A percentile compares a stretch with the other conserved stretches of the same genome.
phyloP scores from a whole-genome alignment of 2,113 vertebrate species.

The Pangasianodon gigas region DNA sequence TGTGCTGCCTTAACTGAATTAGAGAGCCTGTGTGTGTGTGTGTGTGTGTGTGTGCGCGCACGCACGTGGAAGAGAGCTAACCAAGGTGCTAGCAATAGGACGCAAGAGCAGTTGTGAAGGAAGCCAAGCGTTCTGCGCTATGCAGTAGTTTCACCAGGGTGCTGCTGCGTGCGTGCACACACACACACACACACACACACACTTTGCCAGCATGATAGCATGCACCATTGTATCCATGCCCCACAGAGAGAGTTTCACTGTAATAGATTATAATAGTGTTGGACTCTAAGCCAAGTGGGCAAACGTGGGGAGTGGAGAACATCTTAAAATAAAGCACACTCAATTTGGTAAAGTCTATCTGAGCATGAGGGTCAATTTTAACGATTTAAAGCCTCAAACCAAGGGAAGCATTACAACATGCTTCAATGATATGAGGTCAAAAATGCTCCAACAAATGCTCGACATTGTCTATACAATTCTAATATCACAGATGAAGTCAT shows the following conservation, averaged over 20 bases:
- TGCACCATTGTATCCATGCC: not conserved
- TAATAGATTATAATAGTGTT: not conserved
- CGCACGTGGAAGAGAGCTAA: not conserved
- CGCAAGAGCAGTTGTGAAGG: not conserved
- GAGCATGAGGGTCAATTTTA: not conserved
- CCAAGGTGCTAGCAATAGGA: not conserved
- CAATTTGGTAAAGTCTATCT: not conserved
- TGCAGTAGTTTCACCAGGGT: not conserved
- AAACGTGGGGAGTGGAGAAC: not conserved
- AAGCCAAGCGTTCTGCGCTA: constrained; percentile 17
- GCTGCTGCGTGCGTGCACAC: not conserved
- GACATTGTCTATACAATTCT: not conserved
- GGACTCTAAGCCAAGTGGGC: not conserved
- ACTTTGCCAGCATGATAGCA: not conserved
- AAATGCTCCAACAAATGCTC: not conserved
- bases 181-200: not conserved
- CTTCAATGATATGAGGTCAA: not conserved
- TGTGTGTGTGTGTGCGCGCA: not conserved
- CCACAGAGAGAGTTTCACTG: not conserved
- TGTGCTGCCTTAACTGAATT: constrained; percentile 27
- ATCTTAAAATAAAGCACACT: not conserved
- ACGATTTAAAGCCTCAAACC: not conserved
- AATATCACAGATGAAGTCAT: constrained; percentile 19
- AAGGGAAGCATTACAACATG: not conserved
- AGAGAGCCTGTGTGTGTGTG: not conserved